Evolutionary conservation across 1,140 invertebrate species (phyloP).

Genomic region (Batillaria attramentaria): DNA sequence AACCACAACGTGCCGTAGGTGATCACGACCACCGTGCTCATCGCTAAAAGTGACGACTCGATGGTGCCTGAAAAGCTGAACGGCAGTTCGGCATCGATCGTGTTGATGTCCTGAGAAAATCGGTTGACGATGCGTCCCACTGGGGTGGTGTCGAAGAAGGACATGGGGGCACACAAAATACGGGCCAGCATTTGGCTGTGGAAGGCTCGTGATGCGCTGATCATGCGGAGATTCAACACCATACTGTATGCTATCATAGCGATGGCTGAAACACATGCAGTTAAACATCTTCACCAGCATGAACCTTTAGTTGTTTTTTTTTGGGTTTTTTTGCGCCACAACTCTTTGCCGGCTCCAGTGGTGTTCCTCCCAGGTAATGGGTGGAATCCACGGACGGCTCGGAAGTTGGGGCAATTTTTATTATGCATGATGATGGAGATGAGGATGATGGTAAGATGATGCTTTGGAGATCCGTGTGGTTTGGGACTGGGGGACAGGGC

Average conservation of each 20-base stretch:
- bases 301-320: background rate
- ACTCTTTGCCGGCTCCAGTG: no score
- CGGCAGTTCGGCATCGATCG: constrained; percentile 67
- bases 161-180: constrained; percentile 75
- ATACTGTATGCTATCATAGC: constrained; percentile 74
- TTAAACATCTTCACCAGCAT: background rate
- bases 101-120: constrained; percentile 75
- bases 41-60: constrained; percentile 78
- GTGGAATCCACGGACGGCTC: no score
- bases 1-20: constrained; percentile 92
- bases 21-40: constrained; percentile 91
- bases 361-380: no score
- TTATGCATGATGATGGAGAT: no score
- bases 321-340: no score
- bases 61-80: constrained; percentile 62
- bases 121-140: constrained; percentile 77
- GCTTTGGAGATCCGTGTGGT: background rate
- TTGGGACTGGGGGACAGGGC: no score
- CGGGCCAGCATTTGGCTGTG: constrained; percentile 62
- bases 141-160: constrained; percentile 79
- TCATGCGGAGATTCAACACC: constrained; percentile 46
- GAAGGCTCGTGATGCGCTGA: constrained; percentile 58
- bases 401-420: no score
- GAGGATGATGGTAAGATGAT: no score
- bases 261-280: constrained; percentile 77